Evolutionary conservation across 2,113 vertebrate species (phyloP).

Genomic region (Ophiodon elongatus): DNA sequence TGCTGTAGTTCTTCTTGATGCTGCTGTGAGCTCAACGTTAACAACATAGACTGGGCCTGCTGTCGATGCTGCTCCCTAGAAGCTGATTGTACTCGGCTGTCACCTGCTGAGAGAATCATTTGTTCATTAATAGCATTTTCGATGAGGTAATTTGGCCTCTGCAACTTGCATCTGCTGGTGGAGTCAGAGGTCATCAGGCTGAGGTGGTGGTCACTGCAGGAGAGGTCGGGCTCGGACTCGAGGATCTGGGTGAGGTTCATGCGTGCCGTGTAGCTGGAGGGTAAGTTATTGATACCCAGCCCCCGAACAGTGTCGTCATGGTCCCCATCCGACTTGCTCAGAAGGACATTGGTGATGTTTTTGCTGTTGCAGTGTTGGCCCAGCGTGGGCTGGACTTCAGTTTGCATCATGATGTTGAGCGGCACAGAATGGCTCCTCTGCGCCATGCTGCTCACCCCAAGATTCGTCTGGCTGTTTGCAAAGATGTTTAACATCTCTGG

Average conservation of each 20-base stretch:
- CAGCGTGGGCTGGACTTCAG: conserved; percentile 88
- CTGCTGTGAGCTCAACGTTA: conserved; percentile 80
- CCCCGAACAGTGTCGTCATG: conserved; percentile 90
- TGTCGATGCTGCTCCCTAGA: conserved; percentile 84
- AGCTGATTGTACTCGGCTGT: conserved; percentile 88
- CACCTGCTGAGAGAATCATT: conserved; percentile 88
- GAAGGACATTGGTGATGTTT: conserved; percentile 92
- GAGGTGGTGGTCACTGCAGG: conserved; percentile 89
- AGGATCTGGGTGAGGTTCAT: conserved; percentile 99
- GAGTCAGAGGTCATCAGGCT: conserved; percentile 87
- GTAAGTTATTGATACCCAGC: conserved; percentile 92
- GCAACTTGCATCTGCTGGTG: conserved; percentile 88
- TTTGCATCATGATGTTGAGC: conserved; percentile 98
- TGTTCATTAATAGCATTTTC: conserved; percentile 90
- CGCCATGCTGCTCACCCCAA: conserved; percentile 90
- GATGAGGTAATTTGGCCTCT: conserved; percentile 92
- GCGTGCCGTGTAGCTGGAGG: conserved; percentile 95
- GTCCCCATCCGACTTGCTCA: conserved; percentile 94
- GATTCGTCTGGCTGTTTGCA: conserved; percentile 86
- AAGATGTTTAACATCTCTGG: conserved; percentile 92
- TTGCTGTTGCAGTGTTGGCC: conserved; percentile 88
- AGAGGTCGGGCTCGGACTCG: conserved; percentile 88
- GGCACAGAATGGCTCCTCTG: conserved; percentile 98
- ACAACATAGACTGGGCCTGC: conserved; percentile 83
- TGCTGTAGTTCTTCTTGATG: conserved; percentile 82